A percentile compares a stretch with the other conserved stretches of the same genome.
Evolutionary conservation across 2,888 invertebrate genomes (phyloP).

Genomic region (Liopterus haemorrhoidalis): DNA sequence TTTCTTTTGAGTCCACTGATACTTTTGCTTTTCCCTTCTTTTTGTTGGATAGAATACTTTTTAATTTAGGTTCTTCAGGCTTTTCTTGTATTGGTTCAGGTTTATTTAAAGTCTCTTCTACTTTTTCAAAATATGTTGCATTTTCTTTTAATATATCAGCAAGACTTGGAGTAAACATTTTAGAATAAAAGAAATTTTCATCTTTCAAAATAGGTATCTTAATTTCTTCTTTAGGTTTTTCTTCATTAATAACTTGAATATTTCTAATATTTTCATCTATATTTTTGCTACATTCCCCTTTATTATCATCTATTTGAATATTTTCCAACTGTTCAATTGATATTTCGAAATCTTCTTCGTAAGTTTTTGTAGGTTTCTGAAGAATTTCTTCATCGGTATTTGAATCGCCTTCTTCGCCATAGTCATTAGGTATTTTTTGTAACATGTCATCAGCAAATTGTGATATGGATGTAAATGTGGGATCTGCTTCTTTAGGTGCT

Average conservation of each 20-base stretch:
- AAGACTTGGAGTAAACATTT: not conserved
- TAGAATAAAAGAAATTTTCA: constrained; percentile 15
- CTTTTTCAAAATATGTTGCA: constrained; percentile 12
- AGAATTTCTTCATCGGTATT: constrained; percentile 25
- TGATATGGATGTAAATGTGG: constrained; percentile 48
- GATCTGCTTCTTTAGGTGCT: constrained; percentile 31
- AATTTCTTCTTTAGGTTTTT: constrained; percentile 24
- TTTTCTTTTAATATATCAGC: constrained; percentile 18
- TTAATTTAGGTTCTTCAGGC: too few species aligned
- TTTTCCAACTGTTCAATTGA: constrained; percentile 6
- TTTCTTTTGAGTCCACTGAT: too few species aligned
- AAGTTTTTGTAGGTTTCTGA: constrained; percentile 15
- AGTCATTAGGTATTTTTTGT: constrained; percentile 42
- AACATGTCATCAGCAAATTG: constrained; percentile 50
- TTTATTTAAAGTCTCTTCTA: too few species aligned
- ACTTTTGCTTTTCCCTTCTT: too few species aligned
- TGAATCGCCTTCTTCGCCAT: constrained; percentile 29
- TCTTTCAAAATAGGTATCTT: constrained; percentile 24
- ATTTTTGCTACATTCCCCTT: constrained; percentile 26
- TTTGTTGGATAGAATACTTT: too few species aligned
- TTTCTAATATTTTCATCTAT: constrained; percentile 33
- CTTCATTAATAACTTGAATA: constrained; percentile 32
- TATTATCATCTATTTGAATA: constrained; percentile 17
- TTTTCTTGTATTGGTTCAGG: too few species aligned
- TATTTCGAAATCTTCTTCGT: constrained; percentile 23